These are phyloP conservation scores for Drosophila burlai DNA, from an alignment of 1,140 invertebrate genomes.

Conservation along the genomic window DNA sequence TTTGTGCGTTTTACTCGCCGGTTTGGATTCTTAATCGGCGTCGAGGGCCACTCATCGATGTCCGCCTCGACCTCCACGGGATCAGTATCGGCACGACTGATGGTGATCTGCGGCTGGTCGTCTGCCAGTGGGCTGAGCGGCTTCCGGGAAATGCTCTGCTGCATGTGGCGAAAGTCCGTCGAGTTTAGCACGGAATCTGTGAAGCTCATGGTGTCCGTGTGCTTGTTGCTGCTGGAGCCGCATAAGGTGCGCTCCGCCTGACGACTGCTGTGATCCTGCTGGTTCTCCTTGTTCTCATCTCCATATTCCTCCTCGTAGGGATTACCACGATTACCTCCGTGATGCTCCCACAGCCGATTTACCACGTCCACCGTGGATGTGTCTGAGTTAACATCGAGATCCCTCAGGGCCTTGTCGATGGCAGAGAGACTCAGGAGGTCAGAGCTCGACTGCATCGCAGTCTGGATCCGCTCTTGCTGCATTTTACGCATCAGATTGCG, in stretches of 20 bases:
- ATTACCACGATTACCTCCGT: conserved; percentile 3
- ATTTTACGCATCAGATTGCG: conserved; percentile 57
- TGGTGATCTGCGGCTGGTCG: conserved; percentile 50
- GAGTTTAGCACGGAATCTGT: conserved; percentile 73
- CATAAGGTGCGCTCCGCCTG: conserved; percentile 45
- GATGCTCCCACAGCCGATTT: conserved; percentile 41
- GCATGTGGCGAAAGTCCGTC: conserved; percentile 66
- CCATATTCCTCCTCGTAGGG: conserved; percentile 18
- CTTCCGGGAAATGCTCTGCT: conserved; percentile 61
- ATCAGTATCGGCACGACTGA: conserved; percentile 40
- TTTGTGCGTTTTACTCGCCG: conserved; percentile 59
- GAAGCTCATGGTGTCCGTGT: conserved; percentile 75
- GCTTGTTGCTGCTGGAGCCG: conserved; percentile 45
- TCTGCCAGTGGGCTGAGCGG: conserved; percentile 73
- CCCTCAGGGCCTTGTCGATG: conserved; percentile 69
- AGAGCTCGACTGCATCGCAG: conserved; percentile 49
- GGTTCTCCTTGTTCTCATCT: conserved; percentile 59
- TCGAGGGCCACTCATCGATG: conserved; percentile 73
- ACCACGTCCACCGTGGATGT: conserved; percentile 63
- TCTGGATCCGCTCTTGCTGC: conserved; percentile 48
- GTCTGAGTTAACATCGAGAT: conserved; percentile 65
- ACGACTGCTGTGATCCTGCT: conserved; percentile 35
- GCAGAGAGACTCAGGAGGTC: conserved; percentile 75
- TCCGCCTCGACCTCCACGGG: conserved; percentile 51
- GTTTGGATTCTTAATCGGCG: conserved; percentile 57